Base-by-base conservation (phyloP, 1,140 invertebrate genomes). In the Monomorium pharaonis region DNA sequence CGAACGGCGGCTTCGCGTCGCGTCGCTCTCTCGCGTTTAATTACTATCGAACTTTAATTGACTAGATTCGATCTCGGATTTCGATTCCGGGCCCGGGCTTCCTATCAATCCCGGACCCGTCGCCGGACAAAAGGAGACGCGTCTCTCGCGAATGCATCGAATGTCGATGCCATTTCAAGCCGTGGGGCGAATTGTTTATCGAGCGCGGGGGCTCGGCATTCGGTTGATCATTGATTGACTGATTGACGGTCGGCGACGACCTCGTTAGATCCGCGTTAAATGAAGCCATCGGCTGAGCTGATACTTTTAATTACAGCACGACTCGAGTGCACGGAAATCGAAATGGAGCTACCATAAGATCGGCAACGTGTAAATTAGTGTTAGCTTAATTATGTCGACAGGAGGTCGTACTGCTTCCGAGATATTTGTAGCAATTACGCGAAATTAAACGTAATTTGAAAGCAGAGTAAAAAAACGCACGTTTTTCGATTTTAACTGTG, bases 41-140 rank as follows among this genome's bases (percentile, higher is more conserved):
- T 87, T 75, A 91, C 63, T 67, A 60, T 85, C 49, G 58, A 90
- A 90, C 83, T 91, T 91, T 87, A 89, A 90, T 89, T 89, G 85
- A 84, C 83, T 60, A 30, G 65, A 54, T 81, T 67, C 51, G 87
- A 90, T 89, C 89, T 90, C 21, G 83, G 51, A 33, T 18, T n/a
- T 63, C 49, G 30, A 21, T 21, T 42, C 44, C n/a, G n/a, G 6
- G 49, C 63, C 54, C 51, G 67, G 62, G 85, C 83, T 87, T 87
- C 62, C 90, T 69, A 74, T 85, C 60, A 54, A 72, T 54, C 80
- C 51, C n/a, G n/a, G 6, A 12, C 16, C 4, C 62, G 33, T 76
- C 51, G 37, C 49, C 49, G 67, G 30, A 85, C 81, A 85, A 78
- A 88, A 60, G 63, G 54, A 5, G n/a, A 44, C 27, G 16, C 24